phyloP scores from a whole-genome alignment of 1,140 invertebrate species.

The Bombus terrestris region DNA sequence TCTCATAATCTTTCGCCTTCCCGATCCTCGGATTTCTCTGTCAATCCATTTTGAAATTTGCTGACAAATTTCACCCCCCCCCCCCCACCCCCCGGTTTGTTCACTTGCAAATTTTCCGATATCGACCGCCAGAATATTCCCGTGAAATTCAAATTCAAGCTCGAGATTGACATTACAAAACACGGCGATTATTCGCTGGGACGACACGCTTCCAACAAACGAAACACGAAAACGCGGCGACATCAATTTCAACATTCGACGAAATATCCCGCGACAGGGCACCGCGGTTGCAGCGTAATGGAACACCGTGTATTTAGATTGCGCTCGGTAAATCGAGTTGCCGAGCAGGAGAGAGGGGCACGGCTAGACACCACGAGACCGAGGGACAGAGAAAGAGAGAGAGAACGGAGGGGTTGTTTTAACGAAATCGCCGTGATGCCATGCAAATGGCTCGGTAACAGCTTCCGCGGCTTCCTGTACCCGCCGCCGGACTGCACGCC shows the following conservation, averaged over 20 bases:
- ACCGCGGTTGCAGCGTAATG: constrained; percentile 43
- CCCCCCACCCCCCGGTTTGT: too few species aligned
- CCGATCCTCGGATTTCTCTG: neutral
- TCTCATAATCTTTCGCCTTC: neutral
- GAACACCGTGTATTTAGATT: constrained; percentile 68
- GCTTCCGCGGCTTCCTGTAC: constrained; percentile 77
- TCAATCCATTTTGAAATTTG: neutral
- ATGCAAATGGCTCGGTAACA: constrained; percentile 82
- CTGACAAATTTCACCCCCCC: neutral
- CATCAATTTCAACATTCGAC: constrained; percentile 54
- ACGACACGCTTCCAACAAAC: too few species aligned
- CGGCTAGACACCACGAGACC: constrained; percentile 50
- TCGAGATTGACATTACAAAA: neutral
- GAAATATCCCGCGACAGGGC: constrained; percentile 55
- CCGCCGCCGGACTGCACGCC: constrained; percentile 71
- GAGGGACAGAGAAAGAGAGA: constrained; percentile 61
- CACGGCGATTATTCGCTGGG: neutral
- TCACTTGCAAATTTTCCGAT: neutral
- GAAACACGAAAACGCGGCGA: constrained; percentile 1
- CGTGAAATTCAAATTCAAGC: neutral
- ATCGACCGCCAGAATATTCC: neutral
- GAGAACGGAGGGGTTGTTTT: constrained; percentile 67
- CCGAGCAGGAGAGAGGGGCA: neutral
- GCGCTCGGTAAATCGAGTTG: constrained; percentile 68
- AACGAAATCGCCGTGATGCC: constrained; percentile 77